Evolutionary conservation across 2,113 vertebrate species (phyloP), one percentile per base, ranked within the genome.

Genomic region (mouse (Mus musculus)): DNA sequence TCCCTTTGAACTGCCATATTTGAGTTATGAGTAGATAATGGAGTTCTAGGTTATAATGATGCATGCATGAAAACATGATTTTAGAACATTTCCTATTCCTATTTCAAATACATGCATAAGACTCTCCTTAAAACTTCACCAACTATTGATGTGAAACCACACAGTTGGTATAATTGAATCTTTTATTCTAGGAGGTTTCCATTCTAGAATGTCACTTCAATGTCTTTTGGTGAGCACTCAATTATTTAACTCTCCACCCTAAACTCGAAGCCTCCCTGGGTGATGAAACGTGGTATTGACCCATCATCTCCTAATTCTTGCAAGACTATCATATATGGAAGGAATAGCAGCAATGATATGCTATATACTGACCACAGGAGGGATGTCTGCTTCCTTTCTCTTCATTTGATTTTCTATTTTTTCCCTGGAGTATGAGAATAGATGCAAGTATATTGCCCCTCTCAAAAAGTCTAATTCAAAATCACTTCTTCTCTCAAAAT

Each of bases 391-490:
- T 67, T 6, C 1, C 10, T 14, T 95, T 69, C 63, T 91, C n/a
- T 85, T 88, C 11, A 30, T 92, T 90, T 91, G 76, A 52, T 96
- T 69, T 76, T 52, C 49, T 69, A 61, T 11, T 89, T 85, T 91
- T 24, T 88, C 56, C 28, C 19, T 71, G 36, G 17, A 20, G 49
- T 81, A 75, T 26, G 19, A 88, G 84, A 92, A 28, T 56, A 92
- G 42, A 87, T 3, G 3, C 78, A 19, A 75, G 14, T 36, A 49
- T 61, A 12, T 11, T 54, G 28, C 9, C 2, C 8, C 10, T 61
- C 67, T 86, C 12, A 81, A 3, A 69, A 2, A 77, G 22, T 67
- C 30, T 91, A 33, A 87, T 26, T 89, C 2, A 2, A 33, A 78
- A 63, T 8, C 36, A 76, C 10, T 22, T 24, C 52, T 93, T 92